Evolutionary conservation across 1,140 invertebrate species (phyloP).

Genomic region (Drosophila azteca): DNA sequence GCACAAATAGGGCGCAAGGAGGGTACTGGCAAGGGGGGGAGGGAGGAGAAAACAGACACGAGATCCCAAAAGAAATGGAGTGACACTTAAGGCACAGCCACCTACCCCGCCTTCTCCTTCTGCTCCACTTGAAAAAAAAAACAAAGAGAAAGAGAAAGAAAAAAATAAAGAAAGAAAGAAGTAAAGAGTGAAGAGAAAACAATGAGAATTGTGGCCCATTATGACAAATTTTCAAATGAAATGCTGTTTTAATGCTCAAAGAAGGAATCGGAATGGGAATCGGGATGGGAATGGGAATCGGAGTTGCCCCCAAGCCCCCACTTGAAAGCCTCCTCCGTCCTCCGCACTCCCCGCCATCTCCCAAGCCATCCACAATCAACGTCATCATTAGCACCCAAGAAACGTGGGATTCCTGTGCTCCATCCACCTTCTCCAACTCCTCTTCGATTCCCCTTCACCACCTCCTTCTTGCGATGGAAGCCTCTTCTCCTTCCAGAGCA

Average conservation of each 20-base stretch:
- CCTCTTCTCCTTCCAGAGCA: not conserved
- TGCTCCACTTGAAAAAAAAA: constrained; percentile 39
- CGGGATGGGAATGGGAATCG: constrained; percentile 1
- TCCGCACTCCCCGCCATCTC: no score
- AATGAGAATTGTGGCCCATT: constrained; percentile 69
- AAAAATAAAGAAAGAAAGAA: not conserved
- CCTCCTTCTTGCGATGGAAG: not conserved
- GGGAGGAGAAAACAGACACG: not conserved
- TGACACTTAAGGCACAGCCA: constrained; percentile 38
- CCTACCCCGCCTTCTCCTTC: not conserved
- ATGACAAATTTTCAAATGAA: constrained; percentile 76
- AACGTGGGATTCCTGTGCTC: constrained; percentile 16
- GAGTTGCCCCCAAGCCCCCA: constrained; percentile 14
- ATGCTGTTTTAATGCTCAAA: constrained; percentile 48
- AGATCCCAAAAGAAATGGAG: constrained; percentile 23
- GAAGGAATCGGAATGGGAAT: constrained; percentile 6
- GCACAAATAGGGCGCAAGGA: constrained; percentile 4
- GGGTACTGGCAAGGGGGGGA: no score
- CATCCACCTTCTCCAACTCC: not conserved
- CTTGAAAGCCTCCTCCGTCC: constrained; percentile 49
- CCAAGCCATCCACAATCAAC: constrained; percentile 23
- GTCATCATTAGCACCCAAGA: constrained; percentile 72
- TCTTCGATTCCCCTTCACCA: no score
- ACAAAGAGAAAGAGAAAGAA: constrained; percentile 1
- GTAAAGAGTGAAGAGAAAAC: constrained; percentile 21